Evolutionary conservation across 1,140 invertebrate genomes (phyloP).

Genomic region (Drosophila ambigua): DNA sequence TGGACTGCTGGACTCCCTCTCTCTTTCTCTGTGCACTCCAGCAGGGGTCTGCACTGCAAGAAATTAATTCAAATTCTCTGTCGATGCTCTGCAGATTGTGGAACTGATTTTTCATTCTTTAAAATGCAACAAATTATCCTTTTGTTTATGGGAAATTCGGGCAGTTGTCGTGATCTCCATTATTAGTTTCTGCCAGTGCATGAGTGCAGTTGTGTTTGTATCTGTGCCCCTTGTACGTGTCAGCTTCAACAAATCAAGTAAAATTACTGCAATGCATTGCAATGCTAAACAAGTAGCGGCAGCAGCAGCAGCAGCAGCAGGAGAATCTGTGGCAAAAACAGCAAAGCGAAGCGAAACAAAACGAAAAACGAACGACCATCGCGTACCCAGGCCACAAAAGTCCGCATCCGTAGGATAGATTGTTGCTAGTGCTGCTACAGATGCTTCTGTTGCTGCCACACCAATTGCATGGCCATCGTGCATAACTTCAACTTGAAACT

Average conservation of each 20-base stretch:
- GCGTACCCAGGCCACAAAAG: slow-evolving; percentile 63
- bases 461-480: slow-evolving; percentile 78
- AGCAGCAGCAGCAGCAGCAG: slow-evolving; percentile 24
- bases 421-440: slow-evolving; percentile 37
- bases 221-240: slow-evolving; percentile 17
- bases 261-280: slow-evolving; percentile 77
- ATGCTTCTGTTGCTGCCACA: slow-evolving; percentile 27
- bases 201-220: slow-evolving; percentile 18
- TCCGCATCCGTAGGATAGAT: slow-evolving; percentile 78
- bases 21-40: no score
- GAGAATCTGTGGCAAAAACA: slow-evolving; percentile 69
- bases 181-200: slow-evolving; percentile 26
- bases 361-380: slow-evolving; percentile 33
- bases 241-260: slow-evolving; percentile 79
- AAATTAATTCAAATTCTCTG: no score
- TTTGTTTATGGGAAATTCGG: no score
- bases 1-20: no score
- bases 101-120: no score
- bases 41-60: slow-evolving; percentile 33
- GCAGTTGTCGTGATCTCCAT: neutral
- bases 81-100: no score
- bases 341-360: slow-evolving; percentile 40
- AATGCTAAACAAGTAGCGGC: slow-evolving; percentile 51
- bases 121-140: no score
- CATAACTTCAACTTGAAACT: slow-evolving; percentile 75